A percentile compares a stretch with the other conserved stretches of the same genome.
Conservation (phyloP, 2,888 invertebrate genomes). For the Sussaba pulchella region DNA sequence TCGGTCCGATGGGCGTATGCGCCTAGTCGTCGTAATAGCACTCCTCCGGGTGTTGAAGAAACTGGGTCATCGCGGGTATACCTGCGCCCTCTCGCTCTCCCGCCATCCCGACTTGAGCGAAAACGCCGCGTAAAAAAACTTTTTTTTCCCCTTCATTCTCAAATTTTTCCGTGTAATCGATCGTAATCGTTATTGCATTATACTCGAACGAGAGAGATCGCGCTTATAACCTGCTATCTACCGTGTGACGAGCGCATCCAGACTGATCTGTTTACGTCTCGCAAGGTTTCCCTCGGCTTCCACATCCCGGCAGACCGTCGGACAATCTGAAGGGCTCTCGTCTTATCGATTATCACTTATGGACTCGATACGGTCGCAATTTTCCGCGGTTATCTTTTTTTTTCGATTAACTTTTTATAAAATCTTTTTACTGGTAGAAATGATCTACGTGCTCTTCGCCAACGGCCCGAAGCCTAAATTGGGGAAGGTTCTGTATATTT, state of each 20-base stretch:
- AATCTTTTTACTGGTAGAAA: not conserved
- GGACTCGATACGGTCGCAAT: conserved; percentile 30
- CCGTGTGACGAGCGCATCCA: not conserved
- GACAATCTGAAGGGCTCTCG: conserved; percentile 8
- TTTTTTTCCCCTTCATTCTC: conserved; percentile 10
- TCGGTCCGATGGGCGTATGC: conserved; percentile 15
- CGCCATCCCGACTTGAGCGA: not conserved
- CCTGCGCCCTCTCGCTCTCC: not conserved
- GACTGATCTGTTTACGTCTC: conserved; percentile 24
- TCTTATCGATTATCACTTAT: conserved; percentile 56
- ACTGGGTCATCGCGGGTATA: conserved; percentile 47
- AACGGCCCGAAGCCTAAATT: conserved; percentile 68
- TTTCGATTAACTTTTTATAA: not conserved
- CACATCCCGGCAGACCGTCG: conserved; percentile 5
- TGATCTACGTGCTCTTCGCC: conserved; percentile 13
- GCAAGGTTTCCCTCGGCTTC: not conserved
- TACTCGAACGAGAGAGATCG: conserved; percentile 10
- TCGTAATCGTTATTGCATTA: conserved; percentile 10
- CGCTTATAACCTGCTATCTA: not conserved
- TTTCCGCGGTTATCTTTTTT: conserved; percentile 7
- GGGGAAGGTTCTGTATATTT: conserved; percentile 66
- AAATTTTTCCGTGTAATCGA: conserved; percentile 17
- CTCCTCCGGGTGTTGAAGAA: conserved; percentile 39
- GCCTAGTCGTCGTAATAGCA: conserved; percentile 36
- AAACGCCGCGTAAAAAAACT: not conserved